A percentile compares a stretch with the other conserved stretches of the same genome.
Conservation (phyloP, 1,140 invertebrate species). For the Panagrolaimus sp. region DNA sequence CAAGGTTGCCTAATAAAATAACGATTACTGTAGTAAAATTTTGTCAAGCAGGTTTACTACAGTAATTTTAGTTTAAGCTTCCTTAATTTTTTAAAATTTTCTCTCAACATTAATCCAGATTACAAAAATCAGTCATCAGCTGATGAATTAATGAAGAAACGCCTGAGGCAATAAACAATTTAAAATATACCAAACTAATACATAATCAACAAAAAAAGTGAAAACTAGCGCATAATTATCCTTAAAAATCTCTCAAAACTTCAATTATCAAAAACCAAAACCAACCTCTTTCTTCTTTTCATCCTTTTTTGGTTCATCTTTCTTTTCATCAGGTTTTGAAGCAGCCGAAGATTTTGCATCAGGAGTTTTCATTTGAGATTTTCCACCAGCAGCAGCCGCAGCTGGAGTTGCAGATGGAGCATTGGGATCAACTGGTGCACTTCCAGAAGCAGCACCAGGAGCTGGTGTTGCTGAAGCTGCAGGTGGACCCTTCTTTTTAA, state of each 20-base stretch:
- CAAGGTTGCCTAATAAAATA: too few species aligned
- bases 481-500: too few species aligned
- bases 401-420: neutral
- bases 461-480: too few species aligned
- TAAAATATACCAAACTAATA: neutral
- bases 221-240: too few species aligned
- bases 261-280: neutral
- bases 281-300: conserved; percentile 10
- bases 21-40: too few species aligned
- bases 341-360: neutral
- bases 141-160: too few species aligned
- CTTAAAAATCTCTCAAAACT: too few species aligned
- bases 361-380: neutral
- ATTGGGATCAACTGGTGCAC: neutral
- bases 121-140: too few species aligned
- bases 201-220: neutral
- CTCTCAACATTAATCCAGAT: too few species aligned
- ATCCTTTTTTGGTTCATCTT: conserved; percentile 5
- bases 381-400: neutral
- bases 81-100: neutral
- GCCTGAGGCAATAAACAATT: neutral
- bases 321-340: conserved; percentile 1
- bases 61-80: too few species aligned
- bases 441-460: too few species aligned
- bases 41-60: too few species aligned